Conservation (phyloP, 1,140 invertebrate genomes). For the Micrasema longulum region DNA sequence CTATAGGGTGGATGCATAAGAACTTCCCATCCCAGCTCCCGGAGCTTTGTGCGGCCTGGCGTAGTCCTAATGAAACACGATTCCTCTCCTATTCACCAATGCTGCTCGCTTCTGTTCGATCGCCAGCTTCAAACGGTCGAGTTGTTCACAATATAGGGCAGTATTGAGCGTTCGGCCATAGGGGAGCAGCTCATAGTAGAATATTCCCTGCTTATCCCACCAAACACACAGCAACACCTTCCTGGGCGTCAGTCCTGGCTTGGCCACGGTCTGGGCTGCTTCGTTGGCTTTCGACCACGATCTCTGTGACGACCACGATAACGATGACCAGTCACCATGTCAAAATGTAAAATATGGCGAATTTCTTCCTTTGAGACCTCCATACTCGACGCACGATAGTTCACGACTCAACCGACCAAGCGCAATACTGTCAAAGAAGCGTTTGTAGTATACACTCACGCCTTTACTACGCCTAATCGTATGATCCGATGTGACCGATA, state of each 20-base stretch:
- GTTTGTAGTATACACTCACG: constrained; percentile 19
- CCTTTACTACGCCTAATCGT: not conserved
- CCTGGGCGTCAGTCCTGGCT: not conserved
- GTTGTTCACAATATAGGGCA: constrained; percentile 16
- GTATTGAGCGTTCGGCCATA: constrained; percentile 12
- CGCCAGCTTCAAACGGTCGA: constrained; percentile 19
- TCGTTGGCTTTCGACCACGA: no score
- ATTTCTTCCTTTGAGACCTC: constrained; percentile 23
- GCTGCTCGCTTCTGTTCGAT: constrained; percentile 20
- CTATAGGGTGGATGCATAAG: constrained; percentile 25
- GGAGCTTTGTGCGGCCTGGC: constrained; percentile 19
- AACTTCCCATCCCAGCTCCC: constrained; percentile 18
- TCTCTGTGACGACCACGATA: no score
- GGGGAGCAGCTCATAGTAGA: no score
- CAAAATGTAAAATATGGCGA: constrained; percentile 24
- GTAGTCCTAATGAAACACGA: constrained; percentile 18
- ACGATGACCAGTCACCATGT: no score
- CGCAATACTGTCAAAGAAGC: constrained; percentile 8
- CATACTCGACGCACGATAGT: constrained; percentile 24
- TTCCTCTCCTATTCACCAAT: constrained; percentile 25
- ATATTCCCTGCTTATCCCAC: no score
- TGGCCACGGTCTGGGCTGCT: not conserved
- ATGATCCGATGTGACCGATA: constrained; percentile 8
- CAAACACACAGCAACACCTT: constrained; percentile 1
- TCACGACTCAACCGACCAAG: constrained; percentile 53